phyloP scores from a whole-genome alignment of 2,888 invertebrate species.

The Drosophila anomelani region DNA sequence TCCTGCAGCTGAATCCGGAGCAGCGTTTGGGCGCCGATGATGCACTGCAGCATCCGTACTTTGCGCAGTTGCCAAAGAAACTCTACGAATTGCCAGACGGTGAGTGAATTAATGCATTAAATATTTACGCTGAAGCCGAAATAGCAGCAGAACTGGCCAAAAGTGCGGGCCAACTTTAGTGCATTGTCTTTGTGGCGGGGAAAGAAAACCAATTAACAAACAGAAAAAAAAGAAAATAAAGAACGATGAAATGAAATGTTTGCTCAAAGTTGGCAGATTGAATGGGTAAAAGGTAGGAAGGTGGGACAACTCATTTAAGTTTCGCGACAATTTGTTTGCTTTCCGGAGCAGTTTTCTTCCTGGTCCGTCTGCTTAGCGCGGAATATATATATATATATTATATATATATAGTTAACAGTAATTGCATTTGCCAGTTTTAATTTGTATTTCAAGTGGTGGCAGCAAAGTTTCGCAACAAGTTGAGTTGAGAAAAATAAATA shows the following conservation, averaged over 20 bases:
- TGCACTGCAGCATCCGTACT: constrained; percentile 95
- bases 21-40: constrained; percentile 94
- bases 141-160: not conserved
- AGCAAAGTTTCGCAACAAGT: constrained; percentile 53
- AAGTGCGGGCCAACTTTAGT: constrained; percentile 20
- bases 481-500: constrained; percentile 29
- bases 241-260: constrained; percentile 41
- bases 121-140: constrained; percentile 45
- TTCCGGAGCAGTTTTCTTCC: constrained; percentile 29
- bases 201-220: constrained; percentile 64
- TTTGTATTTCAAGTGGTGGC: constrained; percentile 50
- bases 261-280: constrained; percentile 48
- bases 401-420: constrained; percentile 59
- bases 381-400: constrained; percentile 34
- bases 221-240: not conserved
- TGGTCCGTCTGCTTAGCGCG: constrained; percentile 39
- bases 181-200: constrained; percentile 52
- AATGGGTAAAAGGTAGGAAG: not conserved
- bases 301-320: constrained; percentile 67
- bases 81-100: constrained; percentile 96
- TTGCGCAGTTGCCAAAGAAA: constrained; percentile 94
- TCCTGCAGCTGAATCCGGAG: constrained; percentile 94
- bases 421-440: constrained; percentile 63
- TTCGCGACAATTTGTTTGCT: constrained; percentile 61
- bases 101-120: constrained; percentile 85